Base-by-base conservation (phyloP, 2,888 invertebrate genomes). In the Ditylenchus weischeri region DNA sequence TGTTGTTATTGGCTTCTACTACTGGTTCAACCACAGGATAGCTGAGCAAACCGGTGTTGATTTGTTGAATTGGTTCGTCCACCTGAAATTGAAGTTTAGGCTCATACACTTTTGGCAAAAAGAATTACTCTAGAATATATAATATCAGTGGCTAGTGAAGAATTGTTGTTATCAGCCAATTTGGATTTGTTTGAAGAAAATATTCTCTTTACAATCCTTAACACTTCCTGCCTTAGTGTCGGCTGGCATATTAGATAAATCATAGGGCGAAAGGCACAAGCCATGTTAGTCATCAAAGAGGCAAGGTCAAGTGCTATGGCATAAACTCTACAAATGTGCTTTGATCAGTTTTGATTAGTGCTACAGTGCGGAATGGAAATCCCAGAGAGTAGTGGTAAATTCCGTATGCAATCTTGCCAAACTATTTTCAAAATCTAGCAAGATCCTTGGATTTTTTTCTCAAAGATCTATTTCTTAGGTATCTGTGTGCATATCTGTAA, bases 231-330 rank as follows among this genome's bases (percentile, higher is more conserved):
- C 15, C 79, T 71, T 10, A 79, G 69, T 18, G 73, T 69, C 18
- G 75, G 68, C 50, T 74, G 74, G 51, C 74, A 74, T 64, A 72
- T 70, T n/a, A 78, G 60, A 64, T 80, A 80, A 65, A 81, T 81
- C 10, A 78, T 78, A 15, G 80, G 74, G 43, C 81, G 78, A 58
- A 76, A 76, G 49, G 80, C 80, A 61, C 81, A 79, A 0, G 80
- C 80, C 66, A 78, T 65, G 7, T 77, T 76, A 15, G 80, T 78
- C 58, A 80, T 72, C 59, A 81, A 71, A 0, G 79, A 79, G 15
- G 77, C 74, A 50, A 79, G 50, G 69, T 81, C 81, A 21, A 80
- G 73, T 21, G 78, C 72, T 35, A 81, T 75, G 19, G 76, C 77
- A 65, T 81, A 81, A 21, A 78, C 51, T 51, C 80, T 73, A n/a